Evolutionary conservation across 2,113 vertebrate genomes (phyloP).

Genomic region (Zosterops japonicus): DNA sequence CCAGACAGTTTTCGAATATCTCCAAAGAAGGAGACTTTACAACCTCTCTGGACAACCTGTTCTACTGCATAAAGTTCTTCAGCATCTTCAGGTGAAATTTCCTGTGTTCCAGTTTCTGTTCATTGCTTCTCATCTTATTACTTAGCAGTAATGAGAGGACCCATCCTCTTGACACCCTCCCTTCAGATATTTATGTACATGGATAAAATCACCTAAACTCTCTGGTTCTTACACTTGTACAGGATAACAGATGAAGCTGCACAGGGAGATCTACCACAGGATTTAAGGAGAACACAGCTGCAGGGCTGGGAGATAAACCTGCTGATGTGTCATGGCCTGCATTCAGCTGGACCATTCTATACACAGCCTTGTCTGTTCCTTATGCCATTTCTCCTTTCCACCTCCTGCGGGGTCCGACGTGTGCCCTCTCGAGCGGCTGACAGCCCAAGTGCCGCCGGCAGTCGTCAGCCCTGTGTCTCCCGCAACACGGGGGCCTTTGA

Average conservation of each 20-base stretch:
- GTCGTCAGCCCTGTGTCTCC: no score
- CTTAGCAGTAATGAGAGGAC: neutral
- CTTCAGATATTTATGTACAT: neutral
- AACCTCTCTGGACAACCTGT: neutral
- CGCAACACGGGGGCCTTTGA: no score
- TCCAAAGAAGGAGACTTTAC: neutral
- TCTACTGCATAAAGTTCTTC: neutral
- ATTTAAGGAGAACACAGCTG: neutral
- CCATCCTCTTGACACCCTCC: neutral
- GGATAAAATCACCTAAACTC: neutral
- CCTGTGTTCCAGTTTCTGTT: neutral
- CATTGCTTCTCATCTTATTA: neutral
- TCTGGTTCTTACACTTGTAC: neutral
- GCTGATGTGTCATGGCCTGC: accelerated
- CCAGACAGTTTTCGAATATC: neutral
- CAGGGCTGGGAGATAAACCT: neutral
- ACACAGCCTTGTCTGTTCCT: accelerated
- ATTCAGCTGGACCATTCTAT: accelerated
- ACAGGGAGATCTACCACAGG: neutral
- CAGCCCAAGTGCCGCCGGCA: no score
- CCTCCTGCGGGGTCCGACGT: no score
- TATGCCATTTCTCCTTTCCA: neutral
- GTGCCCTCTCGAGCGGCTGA: no score
- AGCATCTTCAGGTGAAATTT: neutral
- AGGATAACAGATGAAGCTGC: neutral